phyloP scores from a whole-genome alignment of 2,888 invertebrate species.

The Cistogaster globosa region DNA sequence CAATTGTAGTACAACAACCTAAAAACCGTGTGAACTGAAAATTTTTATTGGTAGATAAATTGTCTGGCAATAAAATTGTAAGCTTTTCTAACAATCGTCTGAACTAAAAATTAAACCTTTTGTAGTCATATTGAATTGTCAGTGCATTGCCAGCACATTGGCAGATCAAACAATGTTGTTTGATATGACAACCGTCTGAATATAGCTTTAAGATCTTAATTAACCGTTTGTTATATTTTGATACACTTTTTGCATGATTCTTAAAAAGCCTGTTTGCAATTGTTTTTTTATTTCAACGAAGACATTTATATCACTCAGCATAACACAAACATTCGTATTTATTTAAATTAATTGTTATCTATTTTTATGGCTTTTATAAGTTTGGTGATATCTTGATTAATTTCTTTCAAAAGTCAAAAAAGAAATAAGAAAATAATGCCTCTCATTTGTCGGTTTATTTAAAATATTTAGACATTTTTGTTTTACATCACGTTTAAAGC shows the following conservation, averaged over 20 bases:
- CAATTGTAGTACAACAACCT: too few species aligned
- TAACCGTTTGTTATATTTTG: too few species aligned
- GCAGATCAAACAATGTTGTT: too few species aligned
- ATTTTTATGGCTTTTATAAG: constrained; percentile 60
- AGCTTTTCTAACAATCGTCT: too few species aligned
- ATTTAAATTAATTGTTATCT: constrained; percentile 55
- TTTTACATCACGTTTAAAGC: constrained; percentile 65
- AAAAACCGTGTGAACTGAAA: too few species aligned
- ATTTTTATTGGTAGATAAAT: too few species aligned
- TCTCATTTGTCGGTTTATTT: constrained; percentile 64
- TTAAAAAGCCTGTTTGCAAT: background rate
- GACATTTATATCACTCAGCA: background rate
- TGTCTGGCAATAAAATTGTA: too few species aligned
- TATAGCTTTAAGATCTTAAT: too few species aligned
- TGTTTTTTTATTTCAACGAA: background rate
- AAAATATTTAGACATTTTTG: constrained; percentile 65
- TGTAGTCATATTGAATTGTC: too few species aligned
- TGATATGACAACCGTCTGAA: too few species aligned
- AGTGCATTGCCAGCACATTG: too few species aligned
- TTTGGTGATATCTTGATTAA: constrained; percentile 63
- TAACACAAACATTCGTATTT: constrained; percentile 10
- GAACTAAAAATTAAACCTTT: too few species aligned
- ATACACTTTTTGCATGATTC: background rate
- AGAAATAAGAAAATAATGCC: constrained; percentile 28
- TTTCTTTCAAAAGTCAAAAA: constrained; percentile 43